phyloP scores from a whole-genome alignment of 2,888 invertebrate species.

The Trachelus tabidus region DNA sequence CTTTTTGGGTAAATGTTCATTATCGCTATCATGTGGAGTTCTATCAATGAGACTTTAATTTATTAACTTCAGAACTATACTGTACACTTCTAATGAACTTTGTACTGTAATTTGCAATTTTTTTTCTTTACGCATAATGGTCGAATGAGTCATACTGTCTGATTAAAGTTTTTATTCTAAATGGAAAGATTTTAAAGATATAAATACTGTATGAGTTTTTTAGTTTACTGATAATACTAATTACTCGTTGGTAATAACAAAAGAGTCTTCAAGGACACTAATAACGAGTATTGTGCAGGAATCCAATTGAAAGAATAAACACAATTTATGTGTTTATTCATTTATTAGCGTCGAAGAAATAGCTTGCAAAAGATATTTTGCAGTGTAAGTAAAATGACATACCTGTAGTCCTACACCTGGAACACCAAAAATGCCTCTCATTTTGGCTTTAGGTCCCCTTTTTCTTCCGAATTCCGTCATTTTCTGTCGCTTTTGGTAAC shows the following conservation, averaged over 20 bases:
- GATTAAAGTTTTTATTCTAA: background rate
- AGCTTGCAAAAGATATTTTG: background rate
- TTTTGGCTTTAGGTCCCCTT: constrained; percentile 88
- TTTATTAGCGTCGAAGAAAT: background rate
- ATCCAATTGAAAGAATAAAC: background rate
- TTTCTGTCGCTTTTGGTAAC: constrained; percentile 79
- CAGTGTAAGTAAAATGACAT: constrained; percentile 19
- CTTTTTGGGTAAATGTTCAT: background rate
- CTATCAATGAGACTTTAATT: background rate
- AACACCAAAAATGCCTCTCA: constrained; percentile 85
- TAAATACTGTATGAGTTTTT: background rate
- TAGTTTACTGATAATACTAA: background rate
- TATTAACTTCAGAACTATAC: background rate
- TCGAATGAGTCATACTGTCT: background rate
- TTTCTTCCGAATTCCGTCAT: constrained; percentile 84
- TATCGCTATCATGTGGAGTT: background rate
- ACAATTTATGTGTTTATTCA: background rate
- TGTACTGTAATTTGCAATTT: background rate
- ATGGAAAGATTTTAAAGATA: background rate
- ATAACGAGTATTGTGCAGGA: background rate
- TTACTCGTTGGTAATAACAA: background rate
- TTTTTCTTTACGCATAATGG: background rate
- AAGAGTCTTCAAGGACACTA: background rate
- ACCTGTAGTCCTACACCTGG: constrained; percentile 81
- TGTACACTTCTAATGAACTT: background rate